Evolutionary conservation across 1,140 invertebrate genomes (phyloP), one percentile per base, ranked within the genome.

Genomic region (Conus betulinus): DNA sequence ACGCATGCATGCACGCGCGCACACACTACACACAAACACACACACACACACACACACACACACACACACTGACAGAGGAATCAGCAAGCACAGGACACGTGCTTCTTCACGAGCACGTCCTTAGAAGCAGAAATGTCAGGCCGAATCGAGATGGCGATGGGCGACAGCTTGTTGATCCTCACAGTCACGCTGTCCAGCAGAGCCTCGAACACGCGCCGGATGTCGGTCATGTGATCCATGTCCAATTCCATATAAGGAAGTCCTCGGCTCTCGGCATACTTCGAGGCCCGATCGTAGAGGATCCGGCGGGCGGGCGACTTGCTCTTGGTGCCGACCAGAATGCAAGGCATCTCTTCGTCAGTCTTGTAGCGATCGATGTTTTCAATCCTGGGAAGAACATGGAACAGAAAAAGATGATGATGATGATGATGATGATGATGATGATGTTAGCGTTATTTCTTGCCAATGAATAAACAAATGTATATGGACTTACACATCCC

Each of bases 221-320:
- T 60, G 84, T 85, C 67, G 39, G 60, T 85, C 84, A 85, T 85
- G 84, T 85, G 84, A 53, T 71, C 84, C 84, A 85, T 2, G 84
- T 85, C 84, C 63, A 85, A 52, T 39, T 85, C 84, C 84, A 85
- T 85, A 74, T 85, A 85, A 52, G 84, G 84, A 74, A 85, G 13
- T 74, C 67, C 63, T 53, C 84, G 84, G 39, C 51, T 74, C 13
- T 85, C 84, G 84, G 84, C 84, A n/a, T 27, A 85, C 10, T 74
- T 20, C 84, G 63, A 25, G 27, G 84, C 84, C 57, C 84, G 84
- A 11, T 85, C 84, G 84, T 85, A 76, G 27, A n/a, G 27, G 23
- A 85, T 52, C 51, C 71, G 63, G n/a, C 84, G 84, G 6, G 84
- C 84, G 1, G 84, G 84, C 3, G 84, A 85, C 55, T 76, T 74